A percentile compares a stretch with the other conserved stretches of the same genome.
phyloP scores from a whole-genome alignment of 2,888 invertebrate species.

The Tryphoninae sp. region DNA sequence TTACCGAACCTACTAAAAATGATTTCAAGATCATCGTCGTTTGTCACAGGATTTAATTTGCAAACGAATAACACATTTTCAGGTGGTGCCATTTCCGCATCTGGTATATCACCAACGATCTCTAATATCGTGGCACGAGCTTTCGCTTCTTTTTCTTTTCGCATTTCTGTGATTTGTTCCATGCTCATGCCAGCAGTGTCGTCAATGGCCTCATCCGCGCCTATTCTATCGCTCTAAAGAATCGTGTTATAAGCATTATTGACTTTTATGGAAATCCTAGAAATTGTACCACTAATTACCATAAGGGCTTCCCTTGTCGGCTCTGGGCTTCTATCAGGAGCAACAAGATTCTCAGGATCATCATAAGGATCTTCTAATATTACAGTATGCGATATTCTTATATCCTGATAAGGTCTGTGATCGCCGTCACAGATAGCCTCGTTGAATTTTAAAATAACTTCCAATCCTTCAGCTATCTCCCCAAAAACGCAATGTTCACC shows the following conservation, averaged over 20 bases:
- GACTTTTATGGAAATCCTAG: not conserved
- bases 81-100: constrained; percentile 98
- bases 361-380: constrained; percentile 97
- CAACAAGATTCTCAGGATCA: constrained; percentile 89
- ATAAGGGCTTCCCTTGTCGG: constrained; percentile 90
- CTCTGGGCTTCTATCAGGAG: constrained; percentile 94
- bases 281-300: constrained; percentile 64
- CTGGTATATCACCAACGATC: constrained; percentile 98
- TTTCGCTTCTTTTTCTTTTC: constrained; percentile 95
- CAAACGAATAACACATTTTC: constrained; percentile 99
- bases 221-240: constrained; percentile 90
- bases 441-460: constrained; percentile 93
- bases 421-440: constrained; percentile 95
- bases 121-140: constrained; percentile 98
- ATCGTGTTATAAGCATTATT: not conserved
- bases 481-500: constrained; percentile 97
- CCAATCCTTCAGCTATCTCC: constrained; percentile 95
- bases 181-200: constrained; percentile 93
- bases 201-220: constrained; percentile 96
- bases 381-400: constrained; percentile 97
- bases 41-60: constrained; percentile 99
- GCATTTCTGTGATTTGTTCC: constrained; percentile 92
- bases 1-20: constrained; percentile 98
- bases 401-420: constrained; percentile 96
- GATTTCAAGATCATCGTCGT: constrained; percentile 97